Evolutionary conservation across 2,888 invertebrate genomes (phyloP).

Genomic region (Drosophila diplacantha): DNA sequence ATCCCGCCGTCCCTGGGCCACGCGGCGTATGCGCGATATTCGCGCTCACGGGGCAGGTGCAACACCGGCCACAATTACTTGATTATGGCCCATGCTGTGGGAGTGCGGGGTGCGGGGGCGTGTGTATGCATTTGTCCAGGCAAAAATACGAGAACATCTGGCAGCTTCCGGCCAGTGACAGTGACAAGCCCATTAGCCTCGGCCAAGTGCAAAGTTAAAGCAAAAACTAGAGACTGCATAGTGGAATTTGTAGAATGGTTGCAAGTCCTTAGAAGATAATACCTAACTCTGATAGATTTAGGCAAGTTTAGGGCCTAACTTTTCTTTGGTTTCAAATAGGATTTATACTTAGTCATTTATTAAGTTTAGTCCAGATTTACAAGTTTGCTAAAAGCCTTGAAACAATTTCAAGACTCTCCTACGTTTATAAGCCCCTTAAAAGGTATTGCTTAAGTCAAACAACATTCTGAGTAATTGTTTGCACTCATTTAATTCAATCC

Average conservation of each 20-base stretch:
- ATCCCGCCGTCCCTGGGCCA: slow-evolving; percentile 25
- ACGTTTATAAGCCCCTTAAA: too few species aligned
- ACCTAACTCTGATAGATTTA: not conserved
- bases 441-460: not conserved
- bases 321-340: fast-evolving
- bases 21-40: slow-evolving; percentile 57
- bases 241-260: not conserved
- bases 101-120: not conserved
- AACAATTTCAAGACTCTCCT: not conserved
- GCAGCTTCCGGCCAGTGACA: slow-evolving; percentile 26
- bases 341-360: too few species aligned
- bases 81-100: slow-evolving; percentile 50
- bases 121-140: slow-evolving; percentile 45
- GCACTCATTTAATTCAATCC: not conserved
- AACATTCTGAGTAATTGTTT: too few species aligned
- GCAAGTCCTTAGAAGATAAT: not conserved
- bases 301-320: fast-evolving
- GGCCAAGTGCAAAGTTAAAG: slow-evolving; percentile 36
- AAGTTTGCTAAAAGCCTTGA: fast-evolving
- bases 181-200: slow-evolving; percentile 44
- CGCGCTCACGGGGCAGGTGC: slow-evolving; percentile 39
- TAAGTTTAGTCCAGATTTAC: too few species aligned
- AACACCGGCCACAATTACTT: slow-evolving; percentile 54
- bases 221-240: slow-evolving; percentile 16
- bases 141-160: slow-evolving; percentile 27